Base-by-base conservation (phyloP, 1,140 invertebrate species). In the Orussus abietinus region DNA sequence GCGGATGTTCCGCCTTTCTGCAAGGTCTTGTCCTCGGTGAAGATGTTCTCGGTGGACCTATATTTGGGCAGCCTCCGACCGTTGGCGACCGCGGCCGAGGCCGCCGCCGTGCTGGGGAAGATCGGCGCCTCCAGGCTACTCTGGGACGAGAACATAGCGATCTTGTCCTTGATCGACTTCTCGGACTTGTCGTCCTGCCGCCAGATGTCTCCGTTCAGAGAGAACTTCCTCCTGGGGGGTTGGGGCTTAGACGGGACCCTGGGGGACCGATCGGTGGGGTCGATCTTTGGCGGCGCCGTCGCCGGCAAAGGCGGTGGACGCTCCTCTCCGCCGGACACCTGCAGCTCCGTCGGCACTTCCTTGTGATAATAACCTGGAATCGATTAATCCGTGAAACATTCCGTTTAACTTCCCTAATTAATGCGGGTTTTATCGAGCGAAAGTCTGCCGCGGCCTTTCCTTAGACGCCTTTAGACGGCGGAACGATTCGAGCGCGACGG, bases 91-190 rank as follows among this genome's bases (percentile, higher is more conserved):
- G 41, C 66, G 64, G 38, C 15, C 6, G n/a, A 17, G 14, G 38
- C 28, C 0, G 45, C 5, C 2, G 41, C 12, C 32, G 40, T 26
- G 7, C 22, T 49, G 1, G 59, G 66, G 19, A 66, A 72, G 3
- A 64, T 41, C 1, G 63, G 63, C 10, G 61, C 47, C 19, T 72
- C 59, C 3, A 61, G 20, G 3, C 51, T 59, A 5, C 62, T 64
- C 32, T 63, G 62, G 10, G 64, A 70, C 4, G 87, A 88, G 65
- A 92, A 92, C 84, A 91, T 88, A 25, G 88, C 88, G 54, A 92
- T 92, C 70, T 90, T 90, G 59, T 90, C 88, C 53, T 83, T 81
- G 11, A 91, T 87, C 50, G 85, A 88, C 36, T 80, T 80, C 62
- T 85, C 84, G 39, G 84, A 88, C 55, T 82, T 83, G 53, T 84